Percentiles rank a stretch among this genome's conserved stretches.
Evolutionary conservation across 2,113 vertebrate species (phyloP).

Genomic region (Microcebus jonahi): DNA sequence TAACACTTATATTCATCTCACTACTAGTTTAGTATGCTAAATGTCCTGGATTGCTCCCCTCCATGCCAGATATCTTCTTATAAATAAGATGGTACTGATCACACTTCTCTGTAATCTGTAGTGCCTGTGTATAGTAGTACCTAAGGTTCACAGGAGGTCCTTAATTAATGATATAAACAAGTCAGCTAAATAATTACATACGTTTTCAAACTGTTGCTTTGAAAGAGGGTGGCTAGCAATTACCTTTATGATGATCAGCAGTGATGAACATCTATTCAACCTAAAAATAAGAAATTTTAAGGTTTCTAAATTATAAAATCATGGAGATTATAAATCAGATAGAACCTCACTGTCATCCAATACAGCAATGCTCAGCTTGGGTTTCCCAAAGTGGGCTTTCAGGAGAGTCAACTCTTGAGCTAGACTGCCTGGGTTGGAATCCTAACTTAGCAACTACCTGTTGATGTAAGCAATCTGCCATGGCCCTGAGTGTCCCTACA

Average conservation of each 20-base stretch:
- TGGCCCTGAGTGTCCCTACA: background rate
- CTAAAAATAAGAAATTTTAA: background rate
- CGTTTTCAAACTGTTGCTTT: background rate
- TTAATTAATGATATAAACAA: background rate
- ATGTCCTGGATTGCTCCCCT: background rate
- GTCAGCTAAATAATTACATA: background rate
- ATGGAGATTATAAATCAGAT: background rate
- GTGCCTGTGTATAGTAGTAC: background rate
- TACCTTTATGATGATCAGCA: background rate
- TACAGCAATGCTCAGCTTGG: background rate
- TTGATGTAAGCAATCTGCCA: background rate
- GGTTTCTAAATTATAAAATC: background rate
- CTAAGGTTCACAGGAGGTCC: background rate
- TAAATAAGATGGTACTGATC: background rate
- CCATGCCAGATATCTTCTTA: background rate
- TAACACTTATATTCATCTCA: background rate
- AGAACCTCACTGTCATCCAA: background rate
- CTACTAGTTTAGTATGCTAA: background rate
- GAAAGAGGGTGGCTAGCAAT: background rate
- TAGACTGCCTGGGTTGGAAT: background rate
- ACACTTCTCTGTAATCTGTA: background rate
- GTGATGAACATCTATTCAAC: background rate
- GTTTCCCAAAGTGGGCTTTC: background rate
- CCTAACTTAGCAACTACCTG: background rate
- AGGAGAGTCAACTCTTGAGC: background rate